Conservation (phyloP, 2,797 vertebrate species). For the Cyprinodon diabolis region DNA sequence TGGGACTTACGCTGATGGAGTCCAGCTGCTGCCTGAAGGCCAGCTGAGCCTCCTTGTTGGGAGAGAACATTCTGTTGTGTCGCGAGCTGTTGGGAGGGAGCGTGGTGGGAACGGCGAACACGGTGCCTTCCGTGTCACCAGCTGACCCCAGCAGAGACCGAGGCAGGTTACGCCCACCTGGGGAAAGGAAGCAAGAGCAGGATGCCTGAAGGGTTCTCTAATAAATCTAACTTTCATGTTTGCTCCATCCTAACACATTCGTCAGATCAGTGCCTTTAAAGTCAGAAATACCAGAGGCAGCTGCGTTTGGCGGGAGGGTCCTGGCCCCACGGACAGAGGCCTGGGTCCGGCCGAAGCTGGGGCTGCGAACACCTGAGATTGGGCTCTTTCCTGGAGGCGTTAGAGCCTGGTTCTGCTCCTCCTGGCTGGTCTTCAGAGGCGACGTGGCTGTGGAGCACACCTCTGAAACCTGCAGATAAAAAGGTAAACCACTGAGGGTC, state of each 20-base stretch:
- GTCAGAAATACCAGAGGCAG: slow-evolving; percentile 77
- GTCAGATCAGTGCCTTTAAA: not conserved
- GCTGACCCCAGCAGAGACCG: slow-evolving; percentile 85
- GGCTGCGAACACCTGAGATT: slow-evolving; percentile 85
- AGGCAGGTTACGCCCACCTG: slow-evolving; percentile 85
- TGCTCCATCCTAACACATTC: not conserved
- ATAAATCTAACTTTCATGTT: not conserved
- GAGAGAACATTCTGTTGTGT: slow-evolving; percentile 91
- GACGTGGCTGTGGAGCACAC: slow-evolving; percentile 86
- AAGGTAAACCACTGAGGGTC: not conserved
- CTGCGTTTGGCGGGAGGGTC: slow-evolving; percentile 75
- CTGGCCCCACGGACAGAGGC: slow-evolving; percentile 83
- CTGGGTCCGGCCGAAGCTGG: slow-evolving; percentile 87
- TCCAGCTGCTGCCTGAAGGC: slow-evolving; percentile 93
- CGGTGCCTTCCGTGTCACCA: slow-evolving; percentile 85
- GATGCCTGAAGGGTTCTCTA: not conserved
- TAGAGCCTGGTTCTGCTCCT: slow-evolving; percentile 86
- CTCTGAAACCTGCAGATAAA: slow-evolving; percentile 82
- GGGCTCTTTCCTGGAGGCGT: slow-evolving; percentile 89
- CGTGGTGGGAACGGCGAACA: slow-evolving; percentile 95
- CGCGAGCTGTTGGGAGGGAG: slow-evolving; percentile 95
- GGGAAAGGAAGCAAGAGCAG: not conserved
- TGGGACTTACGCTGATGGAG: slow-evolving; percentile 89
- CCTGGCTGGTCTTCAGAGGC: slow-evolving; percentile 85
- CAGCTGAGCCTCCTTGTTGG: slow-evolving; percentile 92